These are phyloP conservation scores for Trachelus stipa DNA, from an alignment of 2,888 invertebrate species.

Conservation along the genomic window DNA sequence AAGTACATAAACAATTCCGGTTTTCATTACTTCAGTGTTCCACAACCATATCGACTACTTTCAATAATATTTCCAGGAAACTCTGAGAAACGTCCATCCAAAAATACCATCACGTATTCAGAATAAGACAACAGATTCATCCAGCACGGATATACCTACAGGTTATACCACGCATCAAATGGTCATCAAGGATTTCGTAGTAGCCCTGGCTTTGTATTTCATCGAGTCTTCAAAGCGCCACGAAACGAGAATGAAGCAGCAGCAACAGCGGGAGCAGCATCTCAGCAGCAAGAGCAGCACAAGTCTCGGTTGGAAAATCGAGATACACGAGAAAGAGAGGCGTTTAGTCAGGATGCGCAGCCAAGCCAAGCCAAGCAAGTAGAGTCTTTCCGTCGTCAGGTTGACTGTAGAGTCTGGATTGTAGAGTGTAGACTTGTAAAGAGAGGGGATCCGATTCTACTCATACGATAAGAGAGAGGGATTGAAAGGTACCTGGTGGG, in stretches of 20 bases:
- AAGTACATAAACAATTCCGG: not conserved
- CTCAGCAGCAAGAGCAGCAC: conserved; percentile 1
- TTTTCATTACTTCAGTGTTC: not conserved
- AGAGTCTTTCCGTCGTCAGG: not conserved
- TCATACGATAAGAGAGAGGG: not conserved
- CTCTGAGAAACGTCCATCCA: not conserved
- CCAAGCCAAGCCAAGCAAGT: not conserved
- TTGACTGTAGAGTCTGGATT: not conserved
- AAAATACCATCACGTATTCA: not conserved
- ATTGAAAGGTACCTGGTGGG: not conserved
- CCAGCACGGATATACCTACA: not conserved
- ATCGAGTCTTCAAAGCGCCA: not conserved
- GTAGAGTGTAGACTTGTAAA: not conserved
- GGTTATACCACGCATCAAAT: not conserved
- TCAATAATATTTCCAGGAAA: not conserved
- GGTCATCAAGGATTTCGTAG: no score
- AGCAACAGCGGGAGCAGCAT: not conserved
- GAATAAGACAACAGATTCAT: not conserved
- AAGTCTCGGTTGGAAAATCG: conserved; percentile 21
- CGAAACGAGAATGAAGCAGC: conserved; percentile 14
- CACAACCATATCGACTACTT: not conserved
- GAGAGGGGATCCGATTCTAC: not conserved
- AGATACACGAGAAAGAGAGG: conserved; percentile 16
- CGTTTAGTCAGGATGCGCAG: not conserved
- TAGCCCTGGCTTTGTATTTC: not conserved